Evolutionary conservation across 2,113 vertebrate genomes (phyloP), one percentile per base, ranked within the genome.

Genomic region (Epinephelus cyanopodus): DNA sequence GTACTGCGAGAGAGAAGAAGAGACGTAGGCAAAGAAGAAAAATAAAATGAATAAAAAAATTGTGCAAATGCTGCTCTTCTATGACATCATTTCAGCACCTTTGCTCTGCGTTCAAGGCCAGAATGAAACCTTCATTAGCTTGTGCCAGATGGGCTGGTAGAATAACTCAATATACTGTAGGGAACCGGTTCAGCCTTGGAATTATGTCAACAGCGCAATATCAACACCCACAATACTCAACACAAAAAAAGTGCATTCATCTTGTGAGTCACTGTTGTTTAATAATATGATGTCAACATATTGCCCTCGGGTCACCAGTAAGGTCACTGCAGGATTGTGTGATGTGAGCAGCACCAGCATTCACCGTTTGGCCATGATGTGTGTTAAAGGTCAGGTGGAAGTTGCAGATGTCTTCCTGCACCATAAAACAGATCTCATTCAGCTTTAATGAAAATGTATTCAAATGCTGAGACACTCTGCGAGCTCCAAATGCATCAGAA

Each of bases 371-470:
- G 54, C 19, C 69, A 50, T 77, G 48, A 53, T 45, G 12, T 57
- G 57, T 80, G 23, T 71, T 77, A 73, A 86, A 85, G 73, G 69
- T 66, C 60, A 78, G 33, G 12, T 33, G 25, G 23, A 84, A 82
- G 67, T 19, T 70, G 71, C 56, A 74, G 61, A 83, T 63, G 53
- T 67, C 50, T 37, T 64, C 7, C 1, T 58, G 48, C 70, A 27
- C 11, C 29, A 42, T 81, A 67, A 89, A 84, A n/a, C 48, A 67
- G 13, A 42, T 5, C n/a, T 45, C 54, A 5, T 8, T 79, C 60
- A 71, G 14, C 74, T 50, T 37, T 87, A 87, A 88, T 91, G 53
- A 85, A 87, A 89, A 90, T 83, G 54, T 54, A 17, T 63, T 68
- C 37, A 71, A 77, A 92, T 84, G 72, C 65, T 33, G 9, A 61